A percentile compares a stretch with the other conserved stretches of the same genome.
These are phyloP conservation scores for Sciurus niger DNA, from an alignment of 2,113 vertebrate genomes.

Conservation along the genomic window DNA sequence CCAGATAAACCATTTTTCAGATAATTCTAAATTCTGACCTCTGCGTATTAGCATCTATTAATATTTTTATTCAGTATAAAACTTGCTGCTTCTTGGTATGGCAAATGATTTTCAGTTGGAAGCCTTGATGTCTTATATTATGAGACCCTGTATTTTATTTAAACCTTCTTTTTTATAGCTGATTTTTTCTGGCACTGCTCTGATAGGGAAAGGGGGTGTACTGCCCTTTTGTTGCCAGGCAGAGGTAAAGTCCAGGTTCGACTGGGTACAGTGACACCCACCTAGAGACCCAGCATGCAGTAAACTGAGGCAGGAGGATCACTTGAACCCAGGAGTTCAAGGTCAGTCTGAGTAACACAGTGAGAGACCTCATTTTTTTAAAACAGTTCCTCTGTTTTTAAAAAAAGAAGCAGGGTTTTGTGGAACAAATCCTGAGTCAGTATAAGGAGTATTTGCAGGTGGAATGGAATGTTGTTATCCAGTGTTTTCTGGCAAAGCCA, in stretches of 20 bases:
- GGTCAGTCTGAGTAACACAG: too few species aligned
- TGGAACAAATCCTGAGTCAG: neutral
- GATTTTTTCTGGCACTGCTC: neutral
- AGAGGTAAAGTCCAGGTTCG: neutral
- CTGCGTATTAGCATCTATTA: neutral
- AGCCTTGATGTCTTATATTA: neutral
- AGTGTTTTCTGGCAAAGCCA: neutral
- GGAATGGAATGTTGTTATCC: neutral
- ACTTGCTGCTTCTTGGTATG: neutral
- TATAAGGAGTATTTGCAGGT: neutral
- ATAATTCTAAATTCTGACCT: neutral
- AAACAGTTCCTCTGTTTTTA: too few species aligned
- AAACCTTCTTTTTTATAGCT: too few species aligned
- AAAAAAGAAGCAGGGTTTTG: neutral
- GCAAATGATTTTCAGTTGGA: slow-evolving; percentile 4
- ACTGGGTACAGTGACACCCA: neutral
- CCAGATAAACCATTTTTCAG: neutral
- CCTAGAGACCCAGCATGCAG: neutral
- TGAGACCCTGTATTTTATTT: neutral
- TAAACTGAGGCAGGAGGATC: neutral
- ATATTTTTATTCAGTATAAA: too few species aligned
- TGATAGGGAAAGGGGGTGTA: neutral
- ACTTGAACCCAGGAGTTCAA: too few species aligned
- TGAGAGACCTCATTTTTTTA: too few species aligned
- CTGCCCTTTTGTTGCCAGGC: neutral